Conservation (phyloP, 2,113 vertebrate species). For the Oncorhynchus masou region DNA sequence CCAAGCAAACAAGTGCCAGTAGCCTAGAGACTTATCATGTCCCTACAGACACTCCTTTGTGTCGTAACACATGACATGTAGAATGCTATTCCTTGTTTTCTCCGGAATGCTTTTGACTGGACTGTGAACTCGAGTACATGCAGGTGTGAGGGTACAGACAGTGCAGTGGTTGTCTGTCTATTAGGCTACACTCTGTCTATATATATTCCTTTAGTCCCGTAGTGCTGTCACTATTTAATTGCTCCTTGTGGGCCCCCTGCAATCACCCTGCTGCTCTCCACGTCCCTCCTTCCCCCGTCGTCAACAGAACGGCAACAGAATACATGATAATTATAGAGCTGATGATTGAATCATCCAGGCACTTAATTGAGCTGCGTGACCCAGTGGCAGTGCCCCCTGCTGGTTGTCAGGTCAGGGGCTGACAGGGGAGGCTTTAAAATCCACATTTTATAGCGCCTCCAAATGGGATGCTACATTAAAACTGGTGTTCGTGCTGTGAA, state of each 20-base stretch:
- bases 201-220: slow-evolving; percentile 24
- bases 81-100: neutral
- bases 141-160: slow-evolving; percentile 4
- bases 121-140: neutral
- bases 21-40: no score
- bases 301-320: slow-evolving; percentile 29
- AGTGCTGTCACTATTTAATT: slow-evolving; percentile 13
- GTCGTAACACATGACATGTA: neutral
- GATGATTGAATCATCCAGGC: slow-evolving; percentile 10
- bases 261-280: neutral
- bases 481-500: neutral
- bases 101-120: neutral
- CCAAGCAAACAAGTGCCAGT: no score
- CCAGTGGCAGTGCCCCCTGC: slow-evolving; percentile 41
- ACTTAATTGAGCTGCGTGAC: neutral
- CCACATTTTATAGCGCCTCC: neutral
- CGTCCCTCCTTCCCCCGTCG: neutral
- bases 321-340: slow-evolving; percentile 35
- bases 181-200: neutral
- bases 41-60: neutral
- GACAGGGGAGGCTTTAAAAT: no score
- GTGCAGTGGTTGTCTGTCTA: neutral
- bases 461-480: neutral
- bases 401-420: slow-evolving; percentile 12
- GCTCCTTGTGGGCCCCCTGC: neutral